Evolutionary conservation across 2,888 invertebrate genomes (phyloP).

Genomic region (Melanotus villosus): DNA sequence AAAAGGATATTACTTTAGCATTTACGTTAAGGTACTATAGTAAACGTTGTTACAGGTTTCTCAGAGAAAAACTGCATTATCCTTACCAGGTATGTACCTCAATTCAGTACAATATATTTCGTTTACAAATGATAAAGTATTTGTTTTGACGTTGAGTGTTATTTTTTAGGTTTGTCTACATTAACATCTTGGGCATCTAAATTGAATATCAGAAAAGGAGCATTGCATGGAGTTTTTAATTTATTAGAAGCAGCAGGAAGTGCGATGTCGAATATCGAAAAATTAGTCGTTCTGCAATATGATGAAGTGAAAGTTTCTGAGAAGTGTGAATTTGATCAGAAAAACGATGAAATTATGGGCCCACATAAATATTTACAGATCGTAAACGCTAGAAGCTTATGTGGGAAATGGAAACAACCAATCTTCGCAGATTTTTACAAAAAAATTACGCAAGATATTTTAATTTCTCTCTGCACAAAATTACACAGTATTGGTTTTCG

Average conservation of each 20-base stretch:
- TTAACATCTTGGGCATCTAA: constrained; percentile 41
- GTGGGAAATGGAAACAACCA: too few species aligned
- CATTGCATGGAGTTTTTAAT: constrained; percentile 29
- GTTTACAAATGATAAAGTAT: too few species aligned
- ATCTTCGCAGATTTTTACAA: constrained; percentile 42
- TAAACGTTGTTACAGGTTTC: constrained; percentile 29
- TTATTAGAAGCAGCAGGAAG: constrained; percentile 37
- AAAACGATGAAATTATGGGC: too few species aligned
- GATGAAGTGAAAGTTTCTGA: constrained; percentile 41
- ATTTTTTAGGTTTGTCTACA: background rate
- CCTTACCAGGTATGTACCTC: constrained; percentile 33
- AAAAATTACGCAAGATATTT: constrained; percentile 45
- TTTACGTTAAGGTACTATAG: constrained; percentile 45
- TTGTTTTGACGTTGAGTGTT: too few species aligned
- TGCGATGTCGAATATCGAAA: constrained; percentile 27
- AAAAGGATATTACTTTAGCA: constrained; percentile 36
- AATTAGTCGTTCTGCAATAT: constrained; percentile 39
- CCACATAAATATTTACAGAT: constrained; percentile 40
- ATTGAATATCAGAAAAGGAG: constrained; percentile 30
- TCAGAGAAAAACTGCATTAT: constrained; percentile 27
- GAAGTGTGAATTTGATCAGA: constrained; percentile 24
- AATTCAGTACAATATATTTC: too few species aligned
- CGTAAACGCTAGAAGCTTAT: constrained; percentile 40
- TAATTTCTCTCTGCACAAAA: constrained; percentile 32
- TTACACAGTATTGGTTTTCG: constrained; percentile 45